These are phyloP conservation scores for Drosophila albomicans DNA, from an alignment of 1,140 invertebrate genomes.

Conservation along the genomic window DNA sequence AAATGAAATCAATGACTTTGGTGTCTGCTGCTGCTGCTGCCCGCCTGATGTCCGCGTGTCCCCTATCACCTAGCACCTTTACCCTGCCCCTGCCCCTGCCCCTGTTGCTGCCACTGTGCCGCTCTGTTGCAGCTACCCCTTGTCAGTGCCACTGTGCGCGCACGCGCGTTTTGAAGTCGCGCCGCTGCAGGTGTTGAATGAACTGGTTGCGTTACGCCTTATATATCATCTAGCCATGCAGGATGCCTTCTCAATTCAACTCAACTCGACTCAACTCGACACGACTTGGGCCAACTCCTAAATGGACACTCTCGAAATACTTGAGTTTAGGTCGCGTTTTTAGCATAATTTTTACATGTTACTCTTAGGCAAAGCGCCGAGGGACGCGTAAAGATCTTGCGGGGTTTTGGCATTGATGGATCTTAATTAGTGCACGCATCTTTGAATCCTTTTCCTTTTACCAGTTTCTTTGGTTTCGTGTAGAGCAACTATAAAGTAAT, in stretches of 20 bases:
- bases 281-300: background rate
- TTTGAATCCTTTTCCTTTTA: constrained; percentile 15
- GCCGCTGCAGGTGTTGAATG: constrained; percentile 67
- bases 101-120: background rate
- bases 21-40: constrained; percentile 18
- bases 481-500: background rate
- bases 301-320: constrained; percentile 22
- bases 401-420: constrained; percentile 39
- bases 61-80: constrained; percentile 39
- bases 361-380: constrained; percentile 6
- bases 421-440: constrained; percentile 51
- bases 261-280: background rate
- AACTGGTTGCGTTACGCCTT: constrained; percentile 69
- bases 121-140: background rate
- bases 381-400: background rate
- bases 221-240: constrained; percentile 56
- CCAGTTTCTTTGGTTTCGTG: constrained; percentile 10
- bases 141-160: constrained; percentile 38
- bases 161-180: constrained; percentile 61
- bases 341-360: constrained; percentile 54
- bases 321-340: constrained; percentile 31
- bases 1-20: constrained; percentile 61
- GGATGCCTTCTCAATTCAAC: background rate
- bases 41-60: constrained; percentile 32
- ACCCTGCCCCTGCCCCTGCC: constrained; percentile 10